These are phyloP conservation scores for Acropternis orthonyx DNA, from an alignment of 2,797 vertebrate species.

Conservation along the genomic window DNA sequence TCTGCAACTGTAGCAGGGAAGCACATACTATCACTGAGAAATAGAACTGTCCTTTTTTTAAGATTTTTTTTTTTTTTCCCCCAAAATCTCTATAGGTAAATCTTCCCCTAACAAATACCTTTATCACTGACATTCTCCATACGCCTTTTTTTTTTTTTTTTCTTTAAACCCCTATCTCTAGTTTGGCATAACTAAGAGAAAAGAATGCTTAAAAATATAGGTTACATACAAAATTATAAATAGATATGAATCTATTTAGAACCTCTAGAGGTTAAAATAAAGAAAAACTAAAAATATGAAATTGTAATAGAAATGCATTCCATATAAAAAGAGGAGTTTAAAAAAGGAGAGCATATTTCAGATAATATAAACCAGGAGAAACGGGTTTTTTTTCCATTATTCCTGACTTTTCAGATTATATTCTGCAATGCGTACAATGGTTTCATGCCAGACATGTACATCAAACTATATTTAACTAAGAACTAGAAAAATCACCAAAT, in stretches of 20 bases:
- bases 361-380: not conserved
- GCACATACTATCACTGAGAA: not conserved
- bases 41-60: not conserved
- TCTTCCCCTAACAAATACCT: not conserved
- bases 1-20: constrained; percentile 19
- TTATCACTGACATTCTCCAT: not conserved
- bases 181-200: not conserved
- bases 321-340: not conserved
- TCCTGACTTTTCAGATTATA: not conserved
- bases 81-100: not conserved
- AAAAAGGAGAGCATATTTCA: not conserved
- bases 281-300: not conserved
- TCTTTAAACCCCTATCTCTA: not conserved
- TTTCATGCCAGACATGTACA: not conserved
- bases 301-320: not conserved
- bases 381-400: not conserved
- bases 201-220: constrained; percentile 9
- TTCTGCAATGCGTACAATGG: not conserved
- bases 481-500: not conserved
- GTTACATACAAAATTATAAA: constrained; percentile 20
- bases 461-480: not conserved
- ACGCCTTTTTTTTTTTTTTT: not conserved
- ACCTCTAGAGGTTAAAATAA: not conserved
- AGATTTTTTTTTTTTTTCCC: not conserved
- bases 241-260: constrained; percentile 12